These are phyloP conservation scores for Metallyticus violacea DNA, from an alignment of 2,888 invertebrate species.

Conservation along the genomic window DNA sequence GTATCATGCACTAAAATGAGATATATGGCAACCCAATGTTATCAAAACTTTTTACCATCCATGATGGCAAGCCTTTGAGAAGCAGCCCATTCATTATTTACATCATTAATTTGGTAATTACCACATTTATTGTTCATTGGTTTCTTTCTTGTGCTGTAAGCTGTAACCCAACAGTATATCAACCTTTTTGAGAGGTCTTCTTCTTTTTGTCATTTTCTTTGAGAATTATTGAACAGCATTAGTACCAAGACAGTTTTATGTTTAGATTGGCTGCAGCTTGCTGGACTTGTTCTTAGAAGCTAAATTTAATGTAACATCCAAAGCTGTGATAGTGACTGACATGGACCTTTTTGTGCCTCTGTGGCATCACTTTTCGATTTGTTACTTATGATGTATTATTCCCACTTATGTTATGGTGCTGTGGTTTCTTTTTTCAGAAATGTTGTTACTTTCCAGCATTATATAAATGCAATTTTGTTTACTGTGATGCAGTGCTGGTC, in stretches of 20 bases:
- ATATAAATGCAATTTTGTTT: background rate
- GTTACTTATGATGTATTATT: too few relatives aligned
- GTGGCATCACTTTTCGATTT: background rate
- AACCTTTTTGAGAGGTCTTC: too few relatives aligned
- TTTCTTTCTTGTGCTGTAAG: background rate
- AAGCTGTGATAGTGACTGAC: background rate
- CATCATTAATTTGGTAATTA: too few relatives aligned
- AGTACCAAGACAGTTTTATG: background rate
- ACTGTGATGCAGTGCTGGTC: background rate
- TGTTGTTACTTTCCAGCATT: too few relatives aligned
- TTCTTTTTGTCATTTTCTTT: background rate
- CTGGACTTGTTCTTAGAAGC: background rate
- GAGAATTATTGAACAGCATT: background rate
- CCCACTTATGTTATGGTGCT: background rate
- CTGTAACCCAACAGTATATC: background rate
- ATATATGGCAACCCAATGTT: too few relatives aligned
- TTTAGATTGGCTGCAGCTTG: background rate
- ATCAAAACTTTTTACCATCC: too few relatives aligned
- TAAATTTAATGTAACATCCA: background rate
- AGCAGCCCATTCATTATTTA: too few relatives aligned
- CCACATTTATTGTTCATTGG: too few relatives aligned
- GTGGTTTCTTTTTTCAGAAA: background rate
- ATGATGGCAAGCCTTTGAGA: too few relatives aligned
- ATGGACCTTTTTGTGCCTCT: background rate
- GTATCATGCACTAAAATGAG: too few relatives aligned